These are phyloP conservation scores for Himalopsyche kuldschensis DNA, from an alignment of 2,888 invertebrate species.

Conservation along the genomic window DNA sequence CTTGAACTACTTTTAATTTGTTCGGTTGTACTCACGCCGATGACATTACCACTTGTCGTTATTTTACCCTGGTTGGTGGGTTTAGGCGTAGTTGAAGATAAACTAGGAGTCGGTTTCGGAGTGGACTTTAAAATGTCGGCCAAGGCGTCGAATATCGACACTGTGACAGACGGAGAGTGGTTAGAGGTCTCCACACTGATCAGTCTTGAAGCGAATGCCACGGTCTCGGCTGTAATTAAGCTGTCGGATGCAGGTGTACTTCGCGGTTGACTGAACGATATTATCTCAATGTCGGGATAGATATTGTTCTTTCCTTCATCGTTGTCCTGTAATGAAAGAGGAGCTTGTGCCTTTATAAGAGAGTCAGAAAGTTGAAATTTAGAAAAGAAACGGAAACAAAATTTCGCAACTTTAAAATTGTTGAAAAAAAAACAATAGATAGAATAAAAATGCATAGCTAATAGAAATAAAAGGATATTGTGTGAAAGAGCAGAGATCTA, in stretches of 20 bases:
- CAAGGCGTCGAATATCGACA: constrained; percentile 63
- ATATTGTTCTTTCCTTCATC: constrained; percentile 59
- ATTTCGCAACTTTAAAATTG: no score
- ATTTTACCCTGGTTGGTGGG: constrained; percentile 16
- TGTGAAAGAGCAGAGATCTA: background rate
- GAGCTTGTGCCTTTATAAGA: constrained; percentile 58
- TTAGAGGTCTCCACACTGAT: constrained; percentile 61
- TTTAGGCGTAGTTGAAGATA: constrained; percentile 49
- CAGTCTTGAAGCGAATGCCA: constrained; percentile 53
- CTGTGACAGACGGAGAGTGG: constrained; percentile 61
- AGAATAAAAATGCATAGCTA: background rate
- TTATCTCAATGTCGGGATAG: constrained; percentile 58
- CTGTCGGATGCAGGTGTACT: constrained; percentile 56
- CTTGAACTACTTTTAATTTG: constrained; percentile 33
- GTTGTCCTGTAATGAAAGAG: constrained; percentile 60
- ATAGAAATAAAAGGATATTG: background rate
- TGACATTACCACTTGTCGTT: constrained; percentile 42
- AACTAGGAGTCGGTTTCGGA: constrained; percentile 50
- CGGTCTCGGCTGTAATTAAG: constrained; percentile 56
- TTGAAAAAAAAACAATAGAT: background rate
- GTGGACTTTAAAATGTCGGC: constrained; percentile 61
- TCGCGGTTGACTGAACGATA: constrained; percentile 57
- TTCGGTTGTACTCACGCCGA: constrained; percentile 56
- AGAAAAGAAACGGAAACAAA: constrained; percentile 34
- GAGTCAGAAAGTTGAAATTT: constrained; percentile 7